These are phyloP conservation scores for Pachyseris speciosa DNA, from an alignment of 64 coral and sea anemone species.

Conservation along the genomic window DNA sequence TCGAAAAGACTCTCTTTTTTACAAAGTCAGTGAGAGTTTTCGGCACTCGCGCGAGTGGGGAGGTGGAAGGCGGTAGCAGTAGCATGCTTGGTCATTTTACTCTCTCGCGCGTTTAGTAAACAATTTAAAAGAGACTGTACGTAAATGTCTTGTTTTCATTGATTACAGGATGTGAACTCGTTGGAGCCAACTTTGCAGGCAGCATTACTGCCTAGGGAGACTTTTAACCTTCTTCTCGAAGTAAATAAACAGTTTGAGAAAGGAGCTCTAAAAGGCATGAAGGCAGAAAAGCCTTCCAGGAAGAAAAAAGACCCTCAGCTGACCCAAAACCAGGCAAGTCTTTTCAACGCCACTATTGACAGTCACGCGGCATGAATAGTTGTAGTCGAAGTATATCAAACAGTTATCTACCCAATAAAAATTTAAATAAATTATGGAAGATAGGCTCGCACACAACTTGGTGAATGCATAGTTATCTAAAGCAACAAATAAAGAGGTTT, in stretches of 20 bases:
- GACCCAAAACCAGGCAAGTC: conserved; percentile 16
- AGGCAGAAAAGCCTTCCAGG: conserved; percentile 18
- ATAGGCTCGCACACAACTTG: no score
- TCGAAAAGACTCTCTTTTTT: no score
- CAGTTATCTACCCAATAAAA: no score
- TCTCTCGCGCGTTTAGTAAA: no score
- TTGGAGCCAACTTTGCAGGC: conserved; percentile 37
- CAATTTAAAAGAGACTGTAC: no score
- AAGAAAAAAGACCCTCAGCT: neutral
- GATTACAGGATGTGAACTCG: neutral
- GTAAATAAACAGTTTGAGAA: neutral
- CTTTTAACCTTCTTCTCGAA: neutral
- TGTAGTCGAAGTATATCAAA: neutral
- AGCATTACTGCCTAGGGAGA: neutral
- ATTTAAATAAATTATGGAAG: no score
- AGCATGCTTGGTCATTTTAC: no score
- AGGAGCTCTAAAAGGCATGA: neutral
- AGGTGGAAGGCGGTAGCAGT: no score
- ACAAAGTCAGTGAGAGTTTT: neutral
- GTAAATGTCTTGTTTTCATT: no score
- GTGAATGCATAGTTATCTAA: no score
- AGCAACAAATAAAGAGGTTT: no score
- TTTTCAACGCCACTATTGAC: neutral
- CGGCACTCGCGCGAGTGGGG: no score
- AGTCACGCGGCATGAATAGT: neutral